Conservation (phyloP, 2,113 vertebrate genomes). For the Daubentonia madagascariensis region DNA sequence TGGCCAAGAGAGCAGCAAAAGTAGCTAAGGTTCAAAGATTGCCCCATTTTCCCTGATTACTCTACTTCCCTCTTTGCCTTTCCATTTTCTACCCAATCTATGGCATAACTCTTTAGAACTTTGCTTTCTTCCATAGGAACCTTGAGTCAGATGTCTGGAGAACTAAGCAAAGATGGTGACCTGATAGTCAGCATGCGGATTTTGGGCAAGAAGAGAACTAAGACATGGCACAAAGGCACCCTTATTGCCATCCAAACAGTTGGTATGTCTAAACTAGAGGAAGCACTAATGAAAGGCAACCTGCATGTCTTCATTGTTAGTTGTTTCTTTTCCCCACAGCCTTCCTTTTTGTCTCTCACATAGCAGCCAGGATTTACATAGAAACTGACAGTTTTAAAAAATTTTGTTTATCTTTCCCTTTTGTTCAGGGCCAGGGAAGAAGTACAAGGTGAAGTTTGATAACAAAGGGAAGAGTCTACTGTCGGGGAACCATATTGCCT, state of each 20-base stretch:
- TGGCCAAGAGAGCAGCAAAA: background rate
- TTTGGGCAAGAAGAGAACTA: constrained; percentile 97
- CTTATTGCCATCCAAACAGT: constrained; percentile 92
- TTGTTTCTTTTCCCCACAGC: background rate
- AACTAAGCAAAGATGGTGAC: constrained; percentile 90
- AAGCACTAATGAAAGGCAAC: background rate
- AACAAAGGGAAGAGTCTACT: constrained; percentile 97
- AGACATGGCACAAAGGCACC: constrained; percentile 95
- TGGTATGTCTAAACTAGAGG: constrained; percentile 80
- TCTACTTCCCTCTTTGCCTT: background rate
- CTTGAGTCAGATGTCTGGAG: constrained; percentile 65
- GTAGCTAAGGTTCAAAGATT: background rate
- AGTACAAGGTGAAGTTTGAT: constrained; percentile 99
- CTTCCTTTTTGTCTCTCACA: background rate
- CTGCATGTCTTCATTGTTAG: background rate
- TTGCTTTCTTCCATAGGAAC: constrained; percentile 7
- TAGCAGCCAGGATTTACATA: background rate
- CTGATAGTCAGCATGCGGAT: constrained; percentile 92
- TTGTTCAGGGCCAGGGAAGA: constrained; percentile 86
- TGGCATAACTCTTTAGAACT: background rate
- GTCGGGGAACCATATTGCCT: constrained; percentile 97
- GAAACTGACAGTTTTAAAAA: background rate
- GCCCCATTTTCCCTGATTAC: background rate
- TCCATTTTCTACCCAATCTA: background rate
- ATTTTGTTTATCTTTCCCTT: constrained; percentile 19